Base-by-base conservation (phyloP, 2,888 invertebrate genomes). In the Schrankia costaestrigalis region DNA sequence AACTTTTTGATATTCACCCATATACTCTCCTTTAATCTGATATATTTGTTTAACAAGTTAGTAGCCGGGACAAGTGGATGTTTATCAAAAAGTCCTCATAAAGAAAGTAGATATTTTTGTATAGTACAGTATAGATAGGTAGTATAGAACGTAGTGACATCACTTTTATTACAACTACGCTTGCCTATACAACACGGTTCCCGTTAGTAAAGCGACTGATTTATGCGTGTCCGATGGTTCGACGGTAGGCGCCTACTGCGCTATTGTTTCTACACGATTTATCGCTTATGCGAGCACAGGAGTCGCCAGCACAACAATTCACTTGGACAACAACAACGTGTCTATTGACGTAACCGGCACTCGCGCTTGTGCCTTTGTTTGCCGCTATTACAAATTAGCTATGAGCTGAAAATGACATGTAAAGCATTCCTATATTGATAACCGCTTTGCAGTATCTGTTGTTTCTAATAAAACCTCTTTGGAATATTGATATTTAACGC, bases 241-340 rank as follows among this genome's bases (percentile, higher is more conserved):
- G 67, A 63, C 62, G 68, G 46, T 58, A 53, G 68, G 59, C 63
- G 66, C 64, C 66, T 61, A 64, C 58, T 70, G 63, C 51, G 67
- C 82, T 77, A 84, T 86, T 85, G 85, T 86, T 82, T 82, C 70
- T 68, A 63, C 59, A 60, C 71, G 70, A 86, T 85, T 85, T 86
- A 86, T 85, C 63, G 71, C 62, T 63, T 47, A 54, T 64, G 65
- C 60, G 57, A 53, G 54, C 56, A 57, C 56, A 56, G 43, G 51
- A 56, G 51, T 56, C 54, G 65, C 56, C 56, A 56, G 63, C 65
- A 70, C 66, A 73, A 77, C 77, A 78, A 78, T 81, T 74, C 80
- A 75, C 71, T 72, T 56, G 71, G 63, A 63, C 71, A 71, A 56
- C 63, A 61, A 59, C 54, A 54, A 37, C 61, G 63, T 57, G 62